Evolutionary conservation across 2,797 vertebrate species (phyloP).

Genomic region (Gephyroberyx darwinii): DNA sequence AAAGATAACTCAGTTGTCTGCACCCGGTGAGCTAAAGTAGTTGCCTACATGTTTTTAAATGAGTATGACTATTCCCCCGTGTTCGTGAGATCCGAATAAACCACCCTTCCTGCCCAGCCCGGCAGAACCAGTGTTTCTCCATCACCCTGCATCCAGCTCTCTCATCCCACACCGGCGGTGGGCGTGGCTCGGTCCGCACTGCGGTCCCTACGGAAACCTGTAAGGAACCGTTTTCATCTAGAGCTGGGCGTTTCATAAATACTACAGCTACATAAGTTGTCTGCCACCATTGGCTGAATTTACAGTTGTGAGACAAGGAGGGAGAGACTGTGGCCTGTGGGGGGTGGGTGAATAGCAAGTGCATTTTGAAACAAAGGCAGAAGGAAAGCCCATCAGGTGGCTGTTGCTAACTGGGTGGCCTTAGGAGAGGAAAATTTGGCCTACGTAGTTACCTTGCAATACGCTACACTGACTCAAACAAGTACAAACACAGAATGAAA

Average conservation of each 20-base stretch:
- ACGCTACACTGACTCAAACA: neutral
- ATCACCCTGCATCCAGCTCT: constrained; percentile 67
- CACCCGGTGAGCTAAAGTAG: no score
- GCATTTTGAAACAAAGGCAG: constrained; percentile 6
- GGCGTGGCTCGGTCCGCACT: constrained; percentile 97
- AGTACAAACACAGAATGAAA: neutral
- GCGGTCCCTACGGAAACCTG: constrained; percentile 94
- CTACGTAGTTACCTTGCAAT: neutral
- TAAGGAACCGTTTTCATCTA: constrained; percentile 75
- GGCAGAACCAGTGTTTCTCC: constrained; percentile 40
- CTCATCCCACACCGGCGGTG: constrained; percentile 83
- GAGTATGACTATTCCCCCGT: neutral
- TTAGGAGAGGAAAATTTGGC: neutral
- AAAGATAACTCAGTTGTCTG: neutral
- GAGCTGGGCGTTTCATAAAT: constrained; percentile 77
- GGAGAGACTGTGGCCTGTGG: constrained; percentile 37
- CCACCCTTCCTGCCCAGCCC: neutral
- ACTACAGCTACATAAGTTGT: constrained; percentile 42
- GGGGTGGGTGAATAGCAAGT: neutral
- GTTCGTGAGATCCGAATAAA: neutral
- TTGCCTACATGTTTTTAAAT: neutral
- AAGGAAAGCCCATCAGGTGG: neutral
- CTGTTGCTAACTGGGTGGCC: neutral
- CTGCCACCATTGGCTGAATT: constrained; percentile 21
- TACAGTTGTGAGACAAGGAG: neutral